These are phyloP conservation scores for Chelonus formosanus DNA, from an alignment of 2,888 invertebrate species.

Conservation along the genomic window DNA sequence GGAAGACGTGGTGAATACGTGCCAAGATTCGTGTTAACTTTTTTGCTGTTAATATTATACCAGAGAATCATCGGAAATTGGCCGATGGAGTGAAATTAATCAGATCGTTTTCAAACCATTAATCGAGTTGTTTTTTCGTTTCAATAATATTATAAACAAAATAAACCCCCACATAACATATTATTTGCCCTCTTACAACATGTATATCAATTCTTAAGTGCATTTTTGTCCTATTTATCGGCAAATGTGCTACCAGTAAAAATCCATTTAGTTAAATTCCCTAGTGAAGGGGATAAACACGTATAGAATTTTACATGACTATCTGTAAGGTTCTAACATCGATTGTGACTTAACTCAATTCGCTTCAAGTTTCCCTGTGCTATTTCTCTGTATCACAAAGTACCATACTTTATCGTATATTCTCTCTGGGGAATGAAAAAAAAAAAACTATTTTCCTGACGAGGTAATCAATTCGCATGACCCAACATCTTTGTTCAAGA, in stretches of 20 bases:
- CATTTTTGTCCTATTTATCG: too few relatives aligned
- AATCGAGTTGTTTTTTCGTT: constrained; percentile 10
- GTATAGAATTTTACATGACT: constrained; percentile 6
- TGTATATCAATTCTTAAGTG: too few relatives aligned
- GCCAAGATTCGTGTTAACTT: constrained; percentile 51
- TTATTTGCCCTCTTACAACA: too few relatives aligned
- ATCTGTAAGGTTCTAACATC: constrained; percentile 25
- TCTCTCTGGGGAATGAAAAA: constrained; percentile 19
- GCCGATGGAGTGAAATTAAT: constrained; percentile 41
- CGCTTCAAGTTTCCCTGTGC: constrained; percentile 12
- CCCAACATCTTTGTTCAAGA: constrained; percentile 9
- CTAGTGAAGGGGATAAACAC: constrained; percentile 2
- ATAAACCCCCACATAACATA: neutral
- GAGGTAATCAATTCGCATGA: constrained; percentile 33
- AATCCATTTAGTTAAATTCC: constrained; percentile 9
- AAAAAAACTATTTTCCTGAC: constrained; percentile 6
- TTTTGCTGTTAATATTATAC: constrained; percentile 35
- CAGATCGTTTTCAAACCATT: constrained; percentile 30
- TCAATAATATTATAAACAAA: neutral
- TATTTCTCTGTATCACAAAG: constrained; percentile 1
- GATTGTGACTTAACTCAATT: constrained; percentile 34
- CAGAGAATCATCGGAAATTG: constrained; percentile 46
- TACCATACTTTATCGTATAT: constrained; percentile 14
- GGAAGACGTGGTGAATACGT: constrained; percentile 47
- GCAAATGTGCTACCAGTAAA: neutral